Evolutionary conservation across 1,140 invertebrate species (phyloP).

Genomic region (Brachionus koreanus): DNA sequence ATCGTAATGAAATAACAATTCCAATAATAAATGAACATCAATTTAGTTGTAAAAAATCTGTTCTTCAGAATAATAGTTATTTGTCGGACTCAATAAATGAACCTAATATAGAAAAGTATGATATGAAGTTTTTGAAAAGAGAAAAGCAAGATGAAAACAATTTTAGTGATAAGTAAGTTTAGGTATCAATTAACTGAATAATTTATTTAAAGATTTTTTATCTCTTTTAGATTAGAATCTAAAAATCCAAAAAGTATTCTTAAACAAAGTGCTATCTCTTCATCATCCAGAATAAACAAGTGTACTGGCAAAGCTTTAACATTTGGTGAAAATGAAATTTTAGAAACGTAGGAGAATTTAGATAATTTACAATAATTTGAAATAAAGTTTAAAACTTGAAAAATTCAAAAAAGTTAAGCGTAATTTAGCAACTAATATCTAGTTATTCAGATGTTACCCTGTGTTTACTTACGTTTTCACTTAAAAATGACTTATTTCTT

Average conservation of each 20-base stretch:
- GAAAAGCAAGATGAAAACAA: background rate
- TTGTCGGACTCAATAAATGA: background rate
- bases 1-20: constrained; percentile 23
- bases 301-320: constrained; percentile 10
- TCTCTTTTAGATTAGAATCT: background rate
- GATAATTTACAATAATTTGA: too few relatives aligned
- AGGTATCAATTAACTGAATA: background rate
- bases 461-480: too few relatives aligned
- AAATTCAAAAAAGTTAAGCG: too few relatives aligned
- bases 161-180: background rate
- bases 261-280: constrained; percentile 2
- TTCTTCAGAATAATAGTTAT: background rate
- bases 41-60: background rate
- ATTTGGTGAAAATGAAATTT: constrained; percentile 38
- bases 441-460: too few relatives aligned
- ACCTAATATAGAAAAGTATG: background rate
- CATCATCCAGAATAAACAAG: background rate
- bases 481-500: too few relatives aligned
- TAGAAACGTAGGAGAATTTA: constrained; percentile 1
- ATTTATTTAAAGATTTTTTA: background rate
- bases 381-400: too few relatives aligned
- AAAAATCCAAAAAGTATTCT: constrained; percentile 38
- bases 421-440: too few relatives aligned
- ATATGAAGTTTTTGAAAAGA: background rate
- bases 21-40: background rate